A percentile compares a stretch with the other conserved stretches of the same genome.
These are phyloP conservation scores for Naja naja DNA, from an alignment of 2,113 vertebrate genomes.

Conservation along the genomic window DNA sequence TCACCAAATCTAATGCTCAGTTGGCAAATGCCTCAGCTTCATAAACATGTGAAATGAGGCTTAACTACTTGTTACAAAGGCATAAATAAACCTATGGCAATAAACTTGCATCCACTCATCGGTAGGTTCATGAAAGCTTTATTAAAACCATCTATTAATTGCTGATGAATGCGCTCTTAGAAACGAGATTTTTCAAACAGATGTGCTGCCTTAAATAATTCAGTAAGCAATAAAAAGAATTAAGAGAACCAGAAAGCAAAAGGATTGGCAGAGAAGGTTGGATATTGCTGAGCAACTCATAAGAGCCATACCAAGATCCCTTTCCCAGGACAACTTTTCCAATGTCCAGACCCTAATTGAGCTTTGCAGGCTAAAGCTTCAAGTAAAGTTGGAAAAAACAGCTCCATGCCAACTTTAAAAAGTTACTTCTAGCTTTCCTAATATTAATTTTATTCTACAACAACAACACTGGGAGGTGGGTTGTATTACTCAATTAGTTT, in stretches of 20 bases:
- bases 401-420: not conserved
- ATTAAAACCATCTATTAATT: slow-evolving; percentile 21
- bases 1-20: not conserved
- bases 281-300: not conserved
- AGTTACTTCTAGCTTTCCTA: not conserved
- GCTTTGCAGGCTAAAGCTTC: not conserved
- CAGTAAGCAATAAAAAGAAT: slow-evolving; percentile 7
- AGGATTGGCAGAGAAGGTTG: not conserved
- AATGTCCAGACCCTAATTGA: not conserved
- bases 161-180: not conserved
- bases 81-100: not conserved
- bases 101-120: not conserved
- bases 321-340: not conserved
- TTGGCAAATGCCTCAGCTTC: not conserved
- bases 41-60: not conserved
- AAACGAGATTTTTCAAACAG: slow-evolving; percentile 1
- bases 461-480: not conserved
- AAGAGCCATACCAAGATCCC: not conserved
- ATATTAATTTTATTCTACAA: not conserved
- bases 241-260: slow-evolving; percentile 8
- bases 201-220: slow-evolving; percentile 12
- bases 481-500: not conserved
- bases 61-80: not conserved
- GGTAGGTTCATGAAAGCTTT: not conserved
- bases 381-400: not conserved